A percentile compares a stretch with the other conserved stretches of the same genome.
Evolutionary conservation across 2,888 invertebrate genomes (phyloP).

Genomic region (Hoplodrina blanda): DNA sequence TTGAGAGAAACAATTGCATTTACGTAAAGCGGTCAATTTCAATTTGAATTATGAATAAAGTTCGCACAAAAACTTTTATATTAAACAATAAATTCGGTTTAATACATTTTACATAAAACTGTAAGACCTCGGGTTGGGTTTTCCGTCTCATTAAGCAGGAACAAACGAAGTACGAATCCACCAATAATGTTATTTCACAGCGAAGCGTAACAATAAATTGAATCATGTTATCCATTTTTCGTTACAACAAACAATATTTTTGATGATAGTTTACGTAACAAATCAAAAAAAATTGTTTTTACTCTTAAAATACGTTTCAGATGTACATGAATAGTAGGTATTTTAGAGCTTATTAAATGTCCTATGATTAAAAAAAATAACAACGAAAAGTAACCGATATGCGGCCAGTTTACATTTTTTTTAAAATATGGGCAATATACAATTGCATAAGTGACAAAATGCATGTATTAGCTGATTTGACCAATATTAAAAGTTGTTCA

Average conservation of each 20-base stretch:
- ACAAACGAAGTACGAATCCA: constrained; percentile 29
- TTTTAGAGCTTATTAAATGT: no score
- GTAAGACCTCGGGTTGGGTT: constrained; percentile 14
- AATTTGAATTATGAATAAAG: constrained; percentile 23
- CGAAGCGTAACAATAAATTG: constrained; percentile 12
- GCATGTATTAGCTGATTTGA: no score
- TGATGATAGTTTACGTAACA: constrained; percentile 1
- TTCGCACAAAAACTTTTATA: constrained; percentile 15
- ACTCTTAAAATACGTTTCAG: not conserved
- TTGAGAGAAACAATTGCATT: constrained; percentile 8
- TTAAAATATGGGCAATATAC: no score
- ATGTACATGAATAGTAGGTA: no score
- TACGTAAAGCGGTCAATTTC: not conserved
- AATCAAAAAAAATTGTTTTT: not conserved
- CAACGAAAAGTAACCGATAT: no score
- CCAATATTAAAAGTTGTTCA: no score
- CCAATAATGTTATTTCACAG: constrained; percentile 32
- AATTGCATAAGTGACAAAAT: no score
- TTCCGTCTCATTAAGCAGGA: constrained; percentile 29
- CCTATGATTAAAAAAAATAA: no score
- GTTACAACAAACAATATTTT: constrained; percentile 24
- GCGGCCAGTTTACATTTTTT: no score
- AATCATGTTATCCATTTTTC: constrained; percentile 26
- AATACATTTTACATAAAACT: constrained; percentile 25
- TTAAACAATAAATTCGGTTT: constrained; percentile 26